Base-by-base conservation (phyloP, 2,797 vertebrate genomes). In the Sternarchorhynchus goeldii region DNA sequence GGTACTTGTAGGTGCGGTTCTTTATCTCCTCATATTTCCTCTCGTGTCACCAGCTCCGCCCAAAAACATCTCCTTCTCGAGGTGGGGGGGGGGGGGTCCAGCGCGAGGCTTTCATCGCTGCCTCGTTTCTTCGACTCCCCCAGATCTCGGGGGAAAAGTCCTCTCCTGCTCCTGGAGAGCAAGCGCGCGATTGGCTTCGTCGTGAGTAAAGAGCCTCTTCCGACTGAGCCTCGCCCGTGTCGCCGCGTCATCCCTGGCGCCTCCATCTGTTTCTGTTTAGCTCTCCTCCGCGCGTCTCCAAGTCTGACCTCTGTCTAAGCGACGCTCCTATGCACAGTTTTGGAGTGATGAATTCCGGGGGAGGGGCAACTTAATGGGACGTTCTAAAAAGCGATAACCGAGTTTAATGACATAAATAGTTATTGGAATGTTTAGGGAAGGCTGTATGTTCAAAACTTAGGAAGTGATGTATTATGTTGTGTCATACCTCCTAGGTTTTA, bases 201-300 rank as follows among this genome's bases (percentile, higher is more conserved):
- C 25, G 63, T 62, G 56, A 60, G 56, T 71, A 55, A 57, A 2
- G 32, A 73, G 36, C 18, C 39, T 25, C 25, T 36, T 65, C 57
- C 69, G 73, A 36, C 75, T 69, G 31, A 74, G 65, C 70, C 45
- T 63, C 34, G 57, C 73, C 55, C 34, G 45, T 63, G 45, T 29
- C 60, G 58, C 12, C 58, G 41, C 57, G 1, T 12, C 2, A 64
- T 36, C 65, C 53, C 32, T 73, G 53, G 45, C 21, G 64, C 63
- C 69, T 66, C 75, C 77, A 82, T 85, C 80, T 85, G 83, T 66
- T 83, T 75, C 78, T 76, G 75, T 53, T 86, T 85, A 78, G 45
- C 45, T 74, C 73, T 57, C 68, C 50, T 66, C 63, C 36, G 25
- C 81, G 58, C 39, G 81, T 59, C 81, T 79, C 59, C 64, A n/a